Base-by-base conservation (phyloP, 2,888 invertebrate species). In the Sussaba pulchella region DNA sequence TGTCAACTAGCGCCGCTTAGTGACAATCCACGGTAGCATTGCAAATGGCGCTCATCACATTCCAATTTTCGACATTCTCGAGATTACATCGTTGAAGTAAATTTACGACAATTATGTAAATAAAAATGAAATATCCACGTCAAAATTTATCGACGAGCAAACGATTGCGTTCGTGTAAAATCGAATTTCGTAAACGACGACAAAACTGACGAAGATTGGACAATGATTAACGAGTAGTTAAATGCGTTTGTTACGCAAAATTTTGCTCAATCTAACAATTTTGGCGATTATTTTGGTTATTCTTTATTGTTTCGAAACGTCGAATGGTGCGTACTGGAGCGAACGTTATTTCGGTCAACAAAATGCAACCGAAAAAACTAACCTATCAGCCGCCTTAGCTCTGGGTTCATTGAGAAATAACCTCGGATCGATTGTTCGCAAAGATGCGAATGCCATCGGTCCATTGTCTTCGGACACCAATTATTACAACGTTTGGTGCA, bases 401-500 rank as follows among this genome's bases (percentile, higher is more conserved):
- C 17, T 61, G 31, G 14, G 36, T 10, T 26, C 50, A 21, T 39
- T 63, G 14, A 41, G 41, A 17, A 54, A 61, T n/a, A 52, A 69
- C 3, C 10, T 47, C 10, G 14, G 47, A 8, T 31, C 72, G 26
- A 63, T 50, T 17, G 63, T 71, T 57, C 19, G n/a, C 39, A 71
- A 80, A 12, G 12, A 21, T 9, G 57, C 47, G 36, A 64, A 59
- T 47, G 9, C 26, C 12, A 41, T 54, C 17, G 43, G 21, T 64
- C 17, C 17, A 12, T 76, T 66, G 10, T 57, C 26, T 8, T 31
- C 61, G 59, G 61, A 36, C 9, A 76, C 59, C 69, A 78, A 83
- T 79, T 84, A 85, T 66, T 93, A 93, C 78, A 93, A 94, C 84
- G 89, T 94, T 10, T 94, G 94, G 94, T 92, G 94, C 82, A 94